phyloP scores from a whole-genome alignment of 2,113 vertebrate genomes.

The Tachysurus fulvidraco region DNA sequence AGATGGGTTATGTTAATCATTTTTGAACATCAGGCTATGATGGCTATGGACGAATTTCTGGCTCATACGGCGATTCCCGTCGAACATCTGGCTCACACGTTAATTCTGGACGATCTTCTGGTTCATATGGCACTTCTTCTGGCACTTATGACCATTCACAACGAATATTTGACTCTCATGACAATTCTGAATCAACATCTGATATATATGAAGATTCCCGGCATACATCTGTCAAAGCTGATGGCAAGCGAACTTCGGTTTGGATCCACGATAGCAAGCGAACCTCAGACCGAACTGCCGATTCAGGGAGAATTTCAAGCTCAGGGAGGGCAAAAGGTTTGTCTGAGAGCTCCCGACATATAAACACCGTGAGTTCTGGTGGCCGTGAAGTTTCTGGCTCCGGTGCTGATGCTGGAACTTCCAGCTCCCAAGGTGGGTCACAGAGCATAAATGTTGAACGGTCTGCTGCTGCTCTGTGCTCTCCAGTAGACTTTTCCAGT shows the following conservation, averaged over 20 bases:
- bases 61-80: constrained; percentile 14
- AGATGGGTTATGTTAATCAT: constrained; percentile 25
- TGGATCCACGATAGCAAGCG: constrained; percentile 20
- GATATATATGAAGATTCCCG: neutral
- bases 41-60: constrained; percentile 19
- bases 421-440: constrained; percentile 62
- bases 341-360: neutral
- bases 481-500: constrained; percentile 22
- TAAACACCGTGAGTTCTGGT: neutral
- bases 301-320: constrained; percentile 26
- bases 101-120: constrained; percentile 27
- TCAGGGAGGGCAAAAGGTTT: constrained; percentile 35
- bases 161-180: constrained; percentile 7
- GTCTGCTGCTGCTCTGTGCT: constrained; percentile 20
- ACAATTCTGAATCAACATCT: constrained; percentile 22
- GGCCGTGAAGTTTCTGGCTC: constrained; percentile 30
- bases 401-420: constrained; percentile 48
- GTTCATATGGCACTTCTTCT: constrained; percentile 27
- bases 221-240: constrained; percentile 4
- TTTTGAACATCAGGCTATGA: constrained; percentile 46
- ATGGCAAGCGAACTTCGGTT: neutral
- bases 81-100: neutral
- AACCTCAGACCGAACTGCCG: constrained; percentile 7
- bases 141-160: constrained; percentile 16
- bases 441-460: constrained; percentile 8